Evolutionary conservation across 2,888 invertebrate genomes (phyloP).

Genomic region (Temnothorax ravouxi): DNA sequence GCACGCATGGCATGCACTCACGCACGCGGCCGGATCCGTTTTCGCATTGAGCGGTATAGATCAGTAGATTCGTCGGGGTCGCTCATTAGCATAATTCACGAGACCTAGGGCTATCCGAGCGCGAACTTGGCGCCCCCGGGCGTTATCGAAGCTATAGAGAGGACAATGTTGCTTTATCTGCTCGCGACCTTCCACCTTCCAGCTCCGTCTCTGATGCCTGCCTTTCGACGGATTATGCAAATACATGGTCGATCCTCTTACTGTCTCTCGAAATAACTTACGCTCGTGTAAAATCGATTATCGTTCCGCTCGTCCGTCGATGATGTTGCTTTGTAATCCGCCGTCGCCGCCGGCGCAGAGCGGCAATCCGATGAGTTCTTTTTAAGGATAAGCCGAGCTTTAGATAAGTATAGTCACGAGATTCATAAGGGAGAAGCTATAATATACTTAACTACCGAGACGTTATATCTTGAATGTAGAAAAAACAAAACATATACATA

Average conservation of each 20-base stretch:
- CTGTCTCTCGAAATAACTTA: slow-evolving; percentile 64
- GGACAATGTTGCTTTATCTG: slow-evolving; percentile 45
- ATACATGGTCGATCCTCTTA: slow-evolving; percentile 69
- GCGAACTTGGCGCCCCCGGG: slow-evolving; percentile 9
- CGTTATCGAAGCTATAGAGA: neutral
- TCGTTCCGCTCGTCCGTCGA: slow-evolving; percentile 44
- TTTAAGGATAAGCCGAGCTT: slow-evolving; percentile 45
- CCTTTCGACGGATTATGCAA: slow-evolving; percentile 66
- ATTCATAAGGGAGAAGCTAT: slow-evolving; percentile 12
- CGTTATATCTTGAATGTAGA: neutral
- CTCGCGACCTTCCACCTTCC: slow-evolving; percentile 50
- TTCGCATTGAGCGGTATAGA: neutral
- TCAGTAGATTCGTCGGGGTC: neutral
- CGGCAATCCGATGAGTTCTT: slow-evolving; percentile 17
- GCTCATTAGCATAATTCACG: slow-evolving; percentile 41
- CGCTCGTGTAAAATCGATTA: slow-evolving; percentile 65
- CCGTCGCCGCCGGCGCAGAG: neutral
- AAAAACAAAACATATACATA: neutral
- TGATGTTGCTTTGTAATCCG: slow-evolving; percentile 58
- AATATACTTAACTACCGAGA: neutral
- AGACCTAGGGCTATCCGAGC: slow-evolving; percentile 14
- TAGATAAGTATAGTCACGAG: slow-evolving; percentile 7
- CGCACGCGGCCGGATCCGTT: neutral
- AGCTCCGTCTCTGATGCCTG: slow-evolving; percentile 43
- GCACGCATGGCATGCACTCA: neutral